Evolutionary conservation across 2,888 invertebrate species (phyloP), one percentile per base, ranked within the genome.

Genomic region (Nomada fucata): DNA sequence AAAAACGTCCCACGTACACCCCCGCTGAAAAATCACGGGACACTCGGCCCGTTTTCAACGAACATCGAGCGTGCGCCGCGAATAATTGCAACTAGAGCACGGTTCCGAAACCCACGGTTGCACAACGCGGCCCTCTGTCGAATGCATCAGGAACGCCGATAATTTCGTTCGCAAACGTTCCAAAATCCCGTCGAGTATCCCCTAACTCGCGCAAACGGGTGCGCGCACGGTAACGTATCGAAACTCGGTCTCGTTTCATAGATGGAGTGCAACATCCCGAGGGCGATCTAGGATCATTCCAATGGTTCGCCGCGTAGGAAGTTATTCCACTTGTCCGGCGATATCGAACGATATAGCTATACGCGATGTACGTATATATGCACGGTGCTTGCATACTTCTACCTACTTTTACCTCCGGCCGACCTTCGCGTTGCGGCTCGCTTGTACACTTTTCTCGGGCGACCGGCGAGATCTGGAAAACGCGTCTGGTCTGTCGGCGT

Each of bases 321-420:
- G 85, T 84, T 81, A 81, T 79, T 83, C 78, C 80, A 83, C 83
- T 81, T 86, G 86, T 82, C 59, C 60, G 59, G n/a, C 52, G 47
- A 57, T 68, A 75, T 64, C 68, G 70, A 77, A 61, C 65, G 71
- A 60, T 47, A 47, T 47, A 36, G 36, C 7, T 36, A 36, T 36
- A 36, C 36, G 5, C 5, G 5, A 36, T 36, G 0, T 1, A 36
- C 36, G 26, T 36, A 36, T 29, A 7, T 36, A 36, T 36, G 36
- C 36, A 36, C 36, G 7, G 36, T 7, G 36, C 61, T 18, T 50
- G 42, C 50, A 67, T 60, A 59, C 59, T 55, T 73, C 82, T 72
- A 70, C 79, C 83, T 85, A 86, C 86, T 86, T 86, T 86, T 86
- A 86, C 86, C 85, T 83, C 83, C 76, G 76, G 64, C 64, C 79